Evolutionary conservation across 1,140 invertebrate genomes (phyloP), one percentile per base, ranked within the genome.

Genomic region (Acromyrmex heyeri): DNA sequence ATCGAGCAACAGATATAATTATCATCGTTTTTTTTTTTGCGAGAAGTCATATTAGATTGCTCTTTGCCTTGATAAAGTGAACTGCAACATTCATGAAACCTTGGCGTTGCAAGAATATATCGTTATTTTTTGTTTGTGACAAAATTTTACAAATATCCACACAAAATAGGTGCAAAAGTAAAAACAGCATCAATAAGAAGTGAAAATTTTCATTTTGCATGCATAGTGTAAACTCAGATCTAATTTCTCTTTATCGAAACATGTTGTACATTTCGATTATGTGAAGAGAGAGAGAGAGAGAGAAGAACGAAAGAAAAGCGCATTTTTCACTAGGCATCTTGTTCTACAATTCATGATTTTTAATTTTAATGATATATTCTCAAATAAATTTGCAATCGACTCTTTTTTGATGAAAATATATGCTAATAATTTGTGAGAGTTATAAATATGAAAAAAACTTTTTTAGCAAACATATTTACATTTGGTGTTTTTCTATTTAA

Each of bases 191-290:
- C 30, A 12, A 21, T 24, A 2, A 38, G n/a, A 44, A 67, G n/a
- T 12, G n/a, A 48, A 24, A 10, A 44, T 62, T 77, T 48, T 77
- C 4, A 30, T 44, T 38, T 30, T 27, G 38, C 10, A 27, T 27
- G 18, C 38, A 6, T 48, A 61, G 44, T 44, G 34, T 21, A 12
- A 76, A 44, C 30, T n/a, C 18, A 10, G 44, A 64, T 50, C 30
- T 30, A 77, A 86, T 87, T 83, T 83, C 72, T 75, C 44, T 82
- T 59, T 27, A 73, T 90, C 50, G 38, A 53, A 30, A 72, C 14
- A 34, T 14, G 61, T 3, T 10, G 7, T n/a, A 55, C 59, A 67
- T 77, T 85, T 67, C 18, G 59, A 85, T 50, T 48, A 24, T 4
- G 0, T 44, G 3, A 1, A 44, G n/a, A 44, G 64, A 67, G n/a